Base-by-base conservation (phyloP, 2,888 invertebrate species). In the Spodoptera littoralis region DNA sequence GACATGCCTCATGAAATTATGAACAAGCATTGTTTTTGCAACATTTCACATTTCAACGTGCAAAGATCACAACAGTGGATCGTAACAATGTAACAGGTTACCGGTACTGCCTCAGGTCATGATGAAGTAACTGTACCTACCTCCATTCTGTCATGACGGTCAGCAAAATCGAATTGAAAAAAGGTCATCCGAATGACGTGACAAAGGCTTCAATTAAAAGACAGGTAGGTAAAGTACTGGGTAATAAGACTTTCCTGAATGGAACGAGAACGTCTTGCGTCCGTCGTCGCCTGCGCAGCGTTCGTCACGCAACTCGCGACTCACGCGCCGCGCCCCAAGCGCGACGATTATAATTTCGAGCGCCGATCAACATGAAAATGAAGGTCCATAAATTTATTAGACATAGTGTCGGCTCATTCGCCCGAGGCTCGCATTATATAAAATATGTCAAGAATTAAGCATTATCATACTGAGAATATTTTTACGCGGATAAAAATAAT, bases 311-410 rank as follows among this genome's bases (percentile, higher is more conserved):
- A 85, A 82, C 83, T 85, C 85, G 84, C 85, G 85, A 82, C 84
- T 86, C 85, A 82, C 84, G 87, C 86, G 85, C 85, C 87, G 88
- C 92, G 89, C 94, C 93, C 82, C 86, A 82, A 93, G 93, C 93
- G 81, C 90, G 90, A 88, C 91, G 92, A 92, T 93, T 93, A 94
- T 93, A 91, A 93, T 91, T 94, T 92, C 90, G 92, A 93, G 88
- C 91, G 85, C 90, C 94, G 93, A 93, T 94, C 93, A 93, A 92
- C 93, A 92, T 93, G 91, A 93, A 93, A 93, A 93, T 93, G 92
- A 89, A 92, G 88, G 91, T 86, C 88, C 92, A 93, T 94, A 94
- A 94, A 94, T 94, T 94, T 94, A 94, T 94, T 94, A 94, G 94
- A 94, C 94, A 92, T 92, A 93, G 93, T 93, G 94, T 94, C 93